These are phyloP conservation scores for Astyanax mexicanus DNA, from an alignment of 2,797 vertebrate genomes.

Conservation along the genomic window DNA sequence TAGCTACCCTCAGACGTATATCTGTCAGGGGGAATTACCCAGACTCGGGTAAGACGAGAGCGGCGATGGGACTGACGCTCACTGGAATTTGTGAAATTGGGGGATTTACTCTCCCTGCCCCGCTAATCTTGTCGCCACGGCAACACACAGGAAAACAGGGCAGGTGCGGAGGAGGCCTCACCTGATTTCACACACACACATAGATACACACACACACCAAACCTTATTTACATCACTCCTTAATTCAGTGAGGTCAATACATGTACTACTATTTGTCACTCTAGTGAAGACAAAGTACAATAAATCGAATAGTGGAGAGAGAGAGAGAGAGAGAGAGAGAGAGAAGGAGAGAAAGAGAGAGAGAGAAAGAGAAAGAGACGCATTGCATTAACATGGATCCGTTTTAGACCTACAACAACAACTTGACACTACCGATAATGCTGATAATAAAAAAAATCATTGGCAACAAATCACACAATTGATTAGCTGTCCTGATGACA, in stretches of 20 bases:
- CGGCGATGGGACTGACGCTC: background rate
- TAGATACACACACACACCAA: conserved; percentile 10
- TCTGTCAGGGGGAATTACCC: conserved; percentile 39
- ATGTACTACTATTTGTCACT: too few relatives aligned
- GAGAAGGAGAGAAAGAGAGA: too few relatives aligned
- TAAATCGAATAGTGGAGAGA: too few relatives aligned
- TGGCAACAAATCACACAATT: too few relatives aligned
- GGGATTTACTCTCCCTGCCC: conserved; percentile 42
- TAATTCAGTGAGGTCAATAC: conserved; percentile 29
- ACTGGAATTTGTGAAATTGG: conserved; percentile 47
- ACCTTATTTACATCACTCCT: background rate
- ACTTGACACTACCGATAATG: too few relatives aligned
- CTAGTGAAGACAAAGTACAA: too few relatives aligned
- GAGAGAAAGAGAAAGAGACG: too few relatives aligned
- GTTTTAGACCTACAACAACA: too few relatives aligned
- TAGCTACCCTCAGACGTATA: conserved; percentile 19
- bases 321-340: too few relatives aligned
- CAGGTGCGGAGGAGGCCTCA: background rate
- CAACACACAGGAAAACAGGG: background rate
- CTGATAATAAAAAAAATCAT: too few relatives aligned
- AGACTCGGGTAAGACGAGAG: conserved; percentile 29
- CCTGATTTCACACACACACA: conserved; percentile 7
- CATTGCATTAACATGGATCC: too few relatives aligned
- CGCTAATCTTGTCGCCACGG: conserved; percentile 21
- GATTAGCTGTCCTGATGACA: too few relatives aligned